These are phyloP conservation scores for Lates japonicus DNA, from an alignment of 2,797 vertebrate genomes.

Conservation along the genomic window DNA sequence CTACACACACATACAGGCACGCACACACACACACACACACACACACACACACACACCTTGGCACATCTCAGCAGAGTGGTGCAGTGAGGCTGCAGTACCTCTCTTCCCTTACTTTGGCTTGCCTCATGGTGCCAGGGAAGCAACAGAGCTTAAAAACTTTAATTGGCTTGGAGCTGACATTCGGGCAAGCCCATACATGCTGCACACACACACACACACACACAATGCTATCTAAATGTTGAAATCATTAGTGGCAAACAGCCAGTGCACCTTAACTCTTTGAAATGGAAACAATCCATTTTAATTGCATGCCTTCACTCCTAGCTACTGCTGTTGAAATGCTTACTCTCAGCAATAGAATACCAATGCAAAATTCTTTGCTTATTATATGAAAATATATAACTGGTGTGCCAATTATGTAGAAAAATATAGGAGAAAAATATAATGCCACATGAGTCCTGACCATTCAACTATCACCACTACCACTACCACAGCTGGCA, in stretches of 20 bases:
- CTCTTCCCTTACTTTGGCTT: constrained; percentile 45
- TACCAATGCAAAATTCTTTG: background rate
- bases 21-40: constrained; percentile 18
- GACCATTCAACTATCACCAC: background rate
- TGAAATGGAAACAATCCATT: constrained; percentile 60
- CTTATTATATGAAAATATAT: constrained; percentile 5
- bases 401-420: constrained; percentile 3
- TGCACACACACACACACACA: constrained; percentile 15
- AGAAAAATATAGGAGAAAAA: background rate
- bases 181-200: constrained; percentile 11
- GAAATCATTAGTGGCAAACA: constrained; percentile 48
- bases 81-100: constrained; percentile 74
- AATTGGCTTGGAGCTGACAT: constrained; percentile 59
- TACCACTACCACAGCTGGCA: background rate
- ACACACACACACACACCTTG: constrained; percentile 34
- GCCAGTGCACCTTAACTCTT: constrained; percentile 29
- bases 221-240: constrained; percentile 16
- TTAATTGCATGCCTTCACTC: constrained; percentile 54
- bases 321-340: constrained; percentile 17
- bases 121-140: constrained; percentile 49
- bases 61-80: constrained; percentile 69
- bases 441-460: background rate
- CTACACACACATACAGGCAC: constrained; percentile 10
- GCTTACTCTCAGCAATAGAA: constrained; percentile 1
- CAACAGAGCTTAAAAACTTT: constrained; percentile 68